phyloP scores from a whole-genome alignment of 2,113 vertebrate species.

The Ranitomeya variabilis region DNA sequence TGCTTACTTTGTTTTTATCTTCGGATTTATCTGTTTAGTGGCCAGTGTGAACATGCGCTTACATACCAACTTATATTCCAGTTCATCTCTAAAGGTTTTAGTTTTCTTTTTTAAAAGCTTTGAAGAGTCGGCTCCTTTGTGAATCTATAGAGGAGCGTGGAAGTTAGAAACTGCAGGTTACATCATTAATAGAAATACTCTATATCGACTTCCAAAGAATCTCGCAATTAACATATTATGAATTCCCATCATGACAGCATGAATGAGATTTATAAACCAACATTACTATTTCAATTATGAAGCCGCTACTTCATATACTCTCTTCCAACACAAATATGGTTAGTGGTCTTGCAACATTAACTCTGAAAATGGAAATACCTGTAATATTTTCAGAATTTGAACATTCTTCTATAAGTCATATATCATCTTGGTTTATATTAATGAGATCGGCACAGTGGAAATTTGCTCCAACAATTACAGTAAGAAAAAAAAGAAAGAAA shows the following conservation, averaged over 20 bases:
- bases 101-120: neutral
- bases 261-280: slow-evolving; percentile 32
- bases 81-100: too few relatives aligned
- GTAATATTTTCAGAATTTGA: slow-evolving; percentile 25
- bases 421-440: slow-evolving; percentile 10
- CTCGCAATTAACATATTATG: slow-evolving; percentile 6
- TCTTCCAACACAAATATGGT: slow-evolving; percentile 27
- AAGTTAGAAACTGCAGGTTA: neutral
- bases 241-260: neutral
- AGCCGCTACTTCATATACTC: neutral
- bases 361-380: slow-evolving; percentile 34
- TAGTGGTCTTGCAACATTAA: slow-evolving; percentile 36
- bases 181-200: neutral
- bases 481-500: neutral
- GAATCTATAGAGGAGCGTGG: neutral
- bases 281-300: slow-evolving; percentile 27
- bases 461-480: slow-evolving; percentile 18
- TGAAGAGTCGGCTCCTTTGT: neutral
- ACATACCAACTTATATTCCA: too few relatives aligned
- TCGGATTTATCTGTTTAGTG: too few relatives aligned
- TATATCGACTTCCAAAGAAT: neutral
- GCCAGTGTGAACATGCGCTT: too few relatives aligned
- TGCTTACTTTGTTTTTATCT: too few relatives aligned
- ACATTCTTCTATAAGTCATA: slow-evolving; percentile 13
- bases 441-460: neutral